Percentiles rank a stretch among this genome's conserved stretches.
Evolutionary conservation across 64 coral and sea anemone species (phyloP).

Genomic region (Montipora capricornis): DNA sequence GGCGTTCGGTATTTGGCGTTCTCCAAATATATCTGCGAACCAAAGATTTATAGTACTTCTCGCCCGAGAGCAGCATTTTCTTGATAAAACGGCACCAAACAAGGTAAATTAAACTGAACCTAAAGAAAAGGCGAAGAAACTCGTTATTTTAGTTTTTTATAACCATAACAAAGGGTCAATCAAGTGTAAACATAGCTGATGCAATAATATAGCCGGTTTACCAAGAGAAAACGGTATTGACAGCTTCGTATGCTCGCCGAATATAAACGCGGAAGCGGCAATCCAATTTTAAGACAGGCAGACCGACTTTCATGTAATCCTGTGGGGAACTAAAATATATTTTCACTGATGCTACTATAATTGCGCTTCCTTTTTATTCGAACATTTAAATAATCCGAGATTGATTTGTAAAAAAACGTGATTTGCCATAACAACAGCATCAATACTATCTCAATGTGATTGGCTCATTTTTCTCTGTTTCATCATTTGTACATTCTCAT

Average conservation of each 20-base stretch:
- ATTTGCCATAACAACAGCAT: not conserved
- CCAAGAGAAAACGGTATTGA: not conserved
- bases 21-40: no score
- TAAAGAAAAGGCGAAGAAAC: no score
- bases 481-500: conserved; percentile 20
- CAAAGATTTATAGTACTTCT: not conserved
- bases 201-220: conserved; percentile 25
- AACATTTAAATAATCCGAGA: no score
- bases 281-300: not conserved
- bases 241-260: not conserved
- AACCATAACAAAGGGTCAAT: not conserved
- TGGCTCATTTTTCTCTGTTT: conserved; percentile 30
- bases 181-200: not conserved
- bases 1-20: no score
- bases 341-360: not conserved
- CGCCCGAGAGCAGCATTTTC: not conserved
- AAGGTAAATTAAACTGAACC: not conserved
- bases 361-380: no score
- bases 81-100: not conserved
- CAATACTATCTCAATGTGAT: not conserved
- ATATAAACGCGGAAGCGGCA: not conserved
- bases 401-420: no score
- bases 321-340: not conserved
- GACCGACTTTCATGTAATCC: not conserved
- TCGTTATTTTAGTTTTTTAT: not conserved